Evolutionary conservation across 2,888 invertebrate species (phyloP), one percentile per base, ranked within the genome.

Genomic region (Iselma pallidipennis): DNA sequence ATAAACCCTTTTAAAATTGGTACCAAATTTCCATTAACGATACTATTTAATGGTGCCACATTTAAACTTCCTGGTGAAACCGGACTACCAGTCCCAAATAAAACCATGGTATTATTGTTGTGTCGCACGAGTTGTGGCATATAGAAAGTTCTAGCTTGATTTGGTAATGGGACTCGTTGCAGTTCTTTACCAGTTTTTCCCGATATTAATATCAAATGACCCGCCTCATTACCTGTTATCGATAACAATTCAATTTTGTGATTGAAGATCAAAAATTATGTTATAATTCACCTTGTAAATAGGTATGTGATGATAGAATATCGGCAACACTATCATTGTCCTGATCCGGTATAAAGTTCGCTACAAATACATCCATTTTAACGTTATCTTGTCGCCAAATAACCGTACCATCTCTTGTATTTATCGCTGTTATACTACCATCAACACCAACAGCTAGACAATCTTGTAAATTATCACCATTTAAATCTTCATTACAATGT

Each of bases 11-110:
- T n/a, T 28, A 31, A 6, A 56, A 45, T 21, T 12, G 28, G 72
- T 78, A 85, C 84, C 75, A 82, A 80, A 53, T 81, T 82, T 70
- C 84, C 86, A 49, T 83, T 81, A 71, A 85, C 80, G 5, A 87
- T 71, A 10, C 83, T 81, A 12, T 84, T 81, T 26, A 92, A 80
- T 0, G 87, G 81, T 23, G 90, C 83, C 2, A 85, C 82, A 77
- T 89, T 92, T 14, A 94, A 83, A 33, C 89, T 89, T 2, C 93
- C 92, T 0, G 88, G 82, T 49, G 89, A 86, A 45, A 87, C 88
- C 69, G 91, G 90, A 2, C 90, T 89, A 0, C 91, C 92, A 0
- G 92, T 91, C 12, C 91, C 89, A 72, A 91, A 87, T 55, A 93
- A 77, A 33, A 92, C 83, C 54, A 85, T 79, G 65, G 85, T 84